These are phyloP conservation scores for Brachionus koreanus DNA, from an alignment of 1,140 invertebrate genomes.

Conservation along the genomic window DNA sequence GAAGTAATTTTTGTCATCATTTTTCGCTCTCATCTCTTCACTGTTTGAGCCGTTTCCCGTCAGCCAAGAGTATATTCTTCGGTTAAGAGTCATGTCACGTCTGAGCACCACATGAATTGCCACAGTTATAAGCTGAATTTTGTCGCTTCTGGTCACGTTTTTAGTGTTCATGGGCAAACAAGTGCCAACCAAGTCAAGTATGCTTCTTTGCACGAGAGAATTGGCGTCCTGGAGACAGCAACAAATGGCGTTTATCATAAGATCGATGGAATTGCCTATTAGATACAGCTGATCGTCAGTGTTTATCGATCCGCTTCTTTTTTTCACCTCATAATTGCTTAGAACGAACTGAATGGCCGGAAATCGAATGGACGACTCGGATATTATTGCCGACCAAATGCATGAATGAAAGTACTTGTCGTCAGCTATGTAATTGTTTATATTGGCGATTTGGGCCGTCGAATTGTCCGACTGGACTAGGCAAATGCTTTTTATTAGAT, in stretches of 20 bases:
- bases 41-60: slow-evolving; percentile 60
- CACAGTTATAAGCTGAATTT: slow-evolving; percentile 73
- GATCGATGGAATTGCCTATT: slow-evolving; percentile 39
- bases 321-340: slow-evolving; percentile 75
- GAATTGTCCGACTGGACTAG: background rate
- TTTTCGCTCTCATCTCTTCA: background rate
- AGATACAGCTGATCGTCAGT: slow-evolving; percentile 30
- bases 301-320: slow-evolving; percentile 49
- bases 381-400: slow-evolving; percentile 76
- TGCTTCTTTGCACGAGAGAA: slow-evolving; percentile 79
- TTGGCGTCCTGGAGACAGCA: slow-evolving; percentile 73
- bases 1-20: slow-evolving; percentile 64
- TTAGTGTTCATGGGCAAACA: slow-evolving; percentile 81
- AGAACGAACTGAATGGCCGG: slow-evolving; percentile 78
- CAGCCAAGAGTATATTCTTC: slow-evolving; percentile 77
- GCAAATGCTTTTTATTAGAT: slow-evolving; percentile 40
- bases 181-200: slow-evolving; percentile 75
- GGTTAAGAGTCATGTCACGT: slow-evolving; percentile 86
- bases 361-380: slow-evolving; percentile 75
- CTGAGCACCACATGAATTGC: slow-evolving; percentile 76
- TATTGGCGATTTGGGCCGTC: background rate
- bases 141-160: slow-evolving; percentile 70
- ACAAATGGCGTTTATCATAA: slow-evolving; percentile 66
- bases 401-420: slow-evolving; percentile 80
- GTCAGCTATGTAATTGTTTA: slow-evolving; percentile 70